Conservation (phyloP, 2,113 vertebrate genomes). For the Amphiprion ocellaris region DNA sequence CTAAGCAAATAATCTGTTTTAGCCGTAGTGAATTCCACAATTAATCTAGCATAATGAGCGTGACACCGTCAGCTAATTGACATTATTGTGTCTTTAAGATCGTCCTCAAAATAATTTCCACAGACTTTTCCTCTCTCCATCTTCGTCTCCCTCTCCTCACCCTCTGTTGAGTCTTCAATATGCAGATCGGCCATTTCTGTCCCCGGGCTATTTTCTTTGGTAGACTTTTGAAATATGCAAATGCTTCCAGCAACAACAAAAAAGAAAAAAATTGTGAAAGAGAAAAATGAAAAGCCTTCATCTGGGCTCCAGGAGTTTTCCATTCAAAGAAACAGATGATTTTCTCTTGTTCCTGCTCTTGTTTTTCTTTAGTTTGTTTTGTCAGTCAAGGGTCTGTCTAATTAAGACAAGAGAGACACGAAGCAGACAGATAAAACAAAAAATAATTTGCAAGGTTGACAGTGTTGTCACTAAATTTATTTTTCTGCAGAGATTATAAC, state of each 20-base stretch:
- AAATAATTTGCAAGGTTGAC: constrained; percentile 5
- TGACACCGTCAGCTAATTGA: constrained; percentile 63
- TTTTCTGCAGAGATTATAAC: background rate
- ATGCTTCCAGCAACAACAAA: constrained; percentile 77
- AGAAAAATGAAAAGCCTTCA: constrained; percentile 68
- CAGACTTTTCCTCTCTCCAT: constrained; percentile 20
- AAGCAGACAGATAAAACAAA: constrained; percentile 32
- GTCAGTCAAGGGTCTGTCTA: constrained; percentile 60
- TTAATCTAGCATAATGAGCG: constrained; percentile 59
- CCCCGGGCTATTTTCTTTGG: constrained; percentile 82
- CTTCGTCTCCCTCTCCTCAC: constrained; percentile 34
- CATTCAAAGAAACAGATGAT: constrained; percentile 73
- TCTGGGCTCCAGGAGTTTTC: constrained; percentile 78
- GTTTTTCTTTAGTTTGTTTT: constrained; percentile 57
- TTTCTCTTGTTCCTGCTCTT: constrained; percentile 60
- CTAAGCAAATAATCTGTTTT: constrained; percentile 56
- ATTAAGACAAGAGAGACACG: constrained; percentile 51
- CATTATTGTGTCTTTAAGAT: constrained; percentile 67
- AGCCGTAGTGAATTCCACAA: constrained; percentile 42
- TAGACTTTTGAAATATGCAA: constrained; percentile 83
- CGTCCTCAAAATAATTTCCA: constrained; percentile 47
- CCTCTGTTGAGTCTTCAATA: constrained; percentile 75
- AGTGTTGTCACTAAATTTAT: background rate
- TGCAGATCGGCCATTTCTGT: constrained; percentile 78
- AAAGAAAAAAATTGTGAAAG: constrained; percentile 67